These are phyloP conservation scores for Ormyrus rosae DNA, from an alignment of 2,888 invertebrate genomes.

Conservation along the genomic window DNA sequence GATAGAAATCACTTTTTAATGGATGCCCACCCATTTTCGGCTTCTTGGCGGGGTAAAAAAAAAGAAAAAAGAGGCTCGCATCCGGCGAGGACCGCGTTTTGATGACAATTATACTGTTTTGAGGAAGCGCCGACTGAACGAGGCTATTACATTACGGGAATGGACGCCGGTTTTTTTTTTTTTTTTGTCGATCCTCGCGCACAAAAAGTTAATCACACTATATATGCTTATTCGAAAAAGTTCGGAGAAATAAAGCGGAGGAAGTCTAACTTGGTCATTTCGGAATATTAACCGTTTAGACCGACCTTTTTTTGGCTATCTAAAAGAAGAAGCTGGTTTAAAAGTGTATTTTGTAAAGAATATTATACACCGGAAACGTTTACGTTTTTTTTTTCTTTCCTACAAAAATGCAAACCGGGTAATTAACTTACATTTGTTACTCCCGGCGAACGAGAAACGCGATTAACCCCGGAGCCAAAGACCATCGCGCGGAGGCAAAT, in stretches of 20 bases:
- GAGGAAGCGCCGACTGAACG: constrained; percentile 25
- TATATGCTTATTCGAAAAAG: not conserved
- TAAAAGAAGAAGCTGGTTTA: too few species aligned
- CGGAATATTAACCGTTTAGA: constrained; percentile 24
- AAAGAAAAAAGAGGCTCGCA: constrained; percentile 29
- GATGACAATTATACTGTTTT: constrained; percentile 50
- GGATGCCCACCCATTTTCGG: constrained; percentile 58
- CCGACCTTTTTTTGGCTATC: not conserved
- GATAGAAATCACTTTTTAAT: constrained; percentile 74
- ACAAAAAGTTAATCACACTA: constrained; percentile 34
- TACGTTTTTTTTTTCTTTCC: not conserved
- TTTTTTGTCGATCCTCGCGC: too few species aligned
- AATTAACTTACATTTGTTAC: not conserved
- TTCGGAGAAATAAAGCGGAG: constrained; percentile 11
- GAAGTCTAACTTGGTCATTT: constrained; percentile 11
- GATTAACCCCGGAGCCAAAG: not conserved
- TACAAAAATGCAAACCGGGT: not conserved
- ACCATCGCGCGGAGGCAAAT: not conserved
- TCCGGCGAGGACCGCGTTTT: constrained; percentile 45
- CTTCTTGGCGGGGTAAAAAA: not conserved
- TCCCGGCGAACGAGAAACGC: not conserved
- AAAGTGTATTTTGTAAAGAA: too few species aligned
- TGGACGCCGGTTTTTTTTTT: not conserved
- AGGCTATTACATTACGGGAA: constrained; percentile 34
- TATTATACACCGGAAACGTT: not conserved